Percentiles rank a stretch among this genome's conserved stretches.
Conservation (phyloP, 2,797 vertebrate species). For the Acrossocheilus fasciatus region DNA sequence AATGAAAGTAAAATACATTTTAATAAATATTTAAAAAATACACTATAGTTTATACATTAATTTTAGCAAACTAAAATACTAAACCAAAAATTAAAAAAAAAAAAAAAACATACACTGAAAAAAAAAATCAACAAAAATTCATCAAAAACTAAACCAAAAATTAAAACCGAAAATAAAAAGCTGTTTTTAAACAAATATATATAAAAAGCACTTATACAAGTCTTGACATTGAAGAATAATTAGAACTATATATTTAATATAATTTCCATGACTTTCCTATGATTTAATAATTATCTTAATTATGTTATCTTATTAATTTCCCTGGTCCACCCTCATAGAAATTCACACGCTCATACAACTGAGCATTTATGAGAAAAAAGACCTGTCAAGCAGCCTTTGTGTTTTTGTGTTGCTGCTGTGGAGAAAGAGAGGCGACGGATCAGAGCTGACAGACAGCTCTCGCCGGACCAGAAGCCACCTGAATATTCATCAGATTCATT, state of each 20-base stretch:
- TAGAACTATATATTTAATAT: not conserved
- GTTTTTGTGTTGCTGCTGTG: slow-evolving; percentile 57
- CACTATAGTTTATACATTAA: not conserved
- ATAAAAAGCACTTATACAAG: not conserved
- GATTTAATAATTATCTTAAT: not conserved
- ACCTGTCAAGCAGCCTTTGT: slow-evolving; percentile 9
- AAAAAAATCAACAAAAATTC: not conserved
- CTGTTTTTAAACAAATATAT: not conserved
- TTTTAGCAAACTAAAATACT: not conserved
- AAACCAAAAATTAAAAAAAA: not conserved
- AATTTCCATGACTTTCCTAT: not conserved
- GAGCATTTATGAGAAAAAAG: slow-evolving; percentile 19
- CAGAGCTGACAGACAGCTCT: slow-evolving; percentile 72
- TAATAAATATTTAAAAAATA: not conserved
- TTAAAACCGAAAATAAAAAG: no score
- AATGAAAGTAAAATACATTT: not conserved
- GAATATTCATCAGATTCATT: slow-evolving; percentile 77
- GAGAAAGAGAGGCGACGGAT: slow-evolving; percentile 57
- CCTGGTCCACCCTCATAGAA: not conserved
- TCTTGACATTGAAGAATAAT: not conserved
- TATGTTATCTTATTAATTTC: not conserved
- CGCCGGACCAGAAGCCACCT: slow-evolving; percentile 67
- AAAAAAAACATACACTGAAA: not conserved
- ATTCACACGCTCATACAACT: not conserved
- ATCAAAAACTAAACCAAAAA: no score